Conservation (phyloP, 1,140 invertebrate species). For the Lutraria rhynchaena region DNA sequence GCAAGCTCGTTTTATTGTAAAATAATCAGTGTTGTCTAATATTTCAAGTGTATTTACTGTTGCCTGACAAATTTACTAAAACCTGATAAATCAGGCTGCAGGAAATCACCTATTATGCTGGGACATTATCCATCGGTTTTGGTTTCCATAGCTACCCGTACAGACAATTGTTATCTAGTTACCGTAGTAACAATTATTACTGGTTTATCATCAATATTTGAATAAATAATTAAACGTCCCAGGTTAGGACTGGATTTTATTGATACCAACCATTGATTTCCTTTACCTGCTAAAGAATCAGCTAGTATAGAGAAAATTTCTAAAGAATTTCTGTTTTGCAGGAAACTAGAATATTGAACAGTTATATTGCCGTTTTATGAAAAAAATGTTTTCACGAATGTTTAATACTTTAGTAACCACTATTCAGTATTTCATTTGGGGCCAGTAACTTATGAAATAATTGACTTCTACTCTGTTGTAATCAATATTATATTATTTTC, state of each 20-base stretch:
- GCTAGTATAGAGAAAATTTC: conserved; percentile 7
- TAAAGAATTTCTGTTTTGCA: conserved; percentile 31
- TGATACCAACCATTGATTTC: conserved; percentile 56
- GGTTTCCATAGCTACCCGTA: conserved; percentile 52
- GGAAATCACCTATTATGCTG: conserved; percentile 44
- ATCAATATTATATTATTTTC: too few relatives aligned
- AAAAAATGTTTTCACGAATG: too few relatives aligned
- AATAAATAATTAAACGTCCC: conserved; percentile 63
- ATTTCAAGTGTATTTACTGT: too few relatives aligned
- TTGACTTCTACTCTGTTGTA: too few relatives aligned
- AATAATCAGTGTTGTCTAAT: too few relatives aligned
- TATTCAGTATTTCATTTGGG: too few relatives aligned
- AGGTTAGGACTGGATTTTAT: conserved; percentile 44
- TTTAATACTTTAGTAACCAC: too few relatives aligned
- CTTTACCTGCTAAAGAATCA: conserved; percentile 39
- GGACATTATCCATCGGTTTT: conserved; percentile 36
- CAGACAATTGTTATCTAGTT: conserved; percentile 55
- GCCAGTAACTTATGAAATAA: too few relatives aligned
- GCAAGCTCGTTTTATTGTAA: not conserved
- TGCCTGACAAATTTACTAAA: conserved; percentile 7
- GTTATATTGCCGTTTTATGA: too few relatives aligned
- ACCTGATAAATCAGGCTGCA: conserved; percentile 31
- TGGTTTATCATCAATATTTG: conserved; percentile 57
- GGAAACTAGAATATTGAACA: conserved; percentile 31
- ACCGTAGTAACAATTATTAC: conserved; percentile 53